These are phyloP conservation scores for Osmoderma eremita DNA, from an alignment of 2,888 invertebrate species.

Conservation along the genomic window DNA sequence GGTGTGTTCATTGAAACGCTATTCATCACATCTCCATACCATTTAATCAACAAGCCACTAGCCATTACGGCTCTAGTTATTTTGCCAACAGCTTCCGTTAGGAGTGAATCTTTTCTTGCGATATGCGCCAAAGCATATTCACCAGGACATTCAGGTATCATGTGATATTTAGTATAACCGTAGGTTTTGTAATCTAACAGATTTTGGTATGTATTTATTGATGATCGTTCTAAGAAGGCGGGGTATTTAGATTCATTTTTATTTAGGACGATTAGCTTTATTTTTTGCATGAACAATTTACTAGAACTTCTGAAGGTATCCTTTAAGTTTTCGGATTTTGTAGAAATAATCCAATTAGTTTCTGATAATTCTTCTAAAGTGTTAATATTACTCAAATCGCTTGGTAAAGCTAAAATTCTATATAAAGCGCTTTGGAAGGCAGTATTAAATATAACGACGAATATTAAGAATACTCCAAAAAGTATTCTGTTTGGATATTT, in stretches of 20 bases:
- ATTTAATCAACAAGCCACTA: constrained; percentile 59
- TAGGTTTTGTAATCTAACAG: constrained; percentile 52
- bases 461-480: constrained; percentile 50
- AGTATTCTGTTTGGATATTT: constrained; percentile 61
- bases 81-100: constrained; percentile 54
- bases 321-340: constrained; percentile 60
- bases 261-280: constrained; percentile 56
- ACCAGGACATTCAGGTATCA: constrained; percentile 62
- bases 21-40: constrained; percentile 57
- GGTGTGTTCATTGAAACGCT: constrained; percentile 47
- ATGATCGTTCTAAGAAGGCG: constrained; percentile 40
- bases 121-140: constrained; percentile 60
- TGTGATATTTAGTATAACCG: constrained; percentile 56
- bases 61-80: constrained; percentile 56
- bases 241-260: constrained; percentile 54
- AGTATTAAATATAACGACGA: constrained; percentile 62
- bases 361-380: constrained; percentile 60
- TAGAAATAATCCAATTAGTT: constrained; percentile 57
- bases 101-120: constrained; percentile 57
- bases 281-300: constrained; percentile 54
- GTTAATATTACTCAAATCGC: constrained; percentile 61
- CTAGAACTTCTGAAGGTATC: constrained; percentile 60
- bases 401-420: constrained; percentile 60
- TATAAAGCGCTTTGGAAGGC: constrained; percentile 63
- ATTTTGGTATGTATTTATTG: constrained; percentile 34